Evolutionary conservation across 1,140 invertebrate species (phyloP).

Genomic region (Leptestheria dahalacensis): DNA sequence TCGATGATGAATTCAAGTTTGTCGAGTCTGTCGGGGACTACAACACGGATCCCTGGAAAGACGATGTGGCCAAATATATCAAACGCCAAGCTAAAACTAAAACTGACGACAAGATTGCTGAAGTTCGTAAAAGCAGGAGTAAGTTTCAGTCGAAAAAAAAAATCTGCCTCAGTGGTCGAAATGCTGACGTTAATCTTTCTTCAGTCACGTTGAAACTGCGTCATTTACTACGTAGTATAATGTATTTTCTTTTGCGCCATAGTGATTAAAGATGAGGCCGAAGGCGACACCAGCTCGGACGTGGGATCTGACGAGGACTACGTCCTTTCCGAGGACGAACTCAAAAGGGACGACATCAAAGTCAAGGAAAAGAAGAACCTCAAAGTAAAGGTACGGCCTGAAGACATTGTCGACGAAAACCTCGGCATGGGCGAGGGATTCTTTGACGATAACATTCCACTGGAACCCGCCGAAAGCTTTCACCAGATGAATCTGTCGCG

Average conservation of each 20-base stretch:
- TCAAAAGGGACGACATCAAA: slow-evolving; percentile 23
- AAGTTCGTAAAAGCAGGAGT: slow-evolving; percentile 35
- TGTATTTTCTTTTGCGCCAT: slow-evolving; percentile 1
- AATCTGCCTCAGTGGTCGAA: too few species aligned
- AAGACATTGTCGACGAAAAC: slow-evolving; percentile 41
- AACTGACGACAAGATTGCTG: slow-evolving; percentile 70
- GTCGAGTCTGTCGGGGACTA: slow-evolving; percentile 52
- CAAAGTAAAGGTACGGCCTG: slow-evolving; percentile 24
- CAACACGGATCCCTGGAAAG: slow-evolving; percentile 60
- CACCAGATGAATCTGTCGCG: slow-evolving; percentile 86
- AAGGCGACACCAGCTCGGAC: slow-evolving; percentile 17
- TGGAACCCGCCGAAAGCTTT: slow-evolving; percentile 58
- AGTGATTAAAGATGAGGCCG: slow-evolving; percentile 16
- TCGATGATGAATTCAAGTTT: slow-evolving; percentile 59
- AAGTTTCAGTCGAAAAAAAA: slow-evolving; percentile 19
- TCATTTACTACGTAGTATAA: background rate
- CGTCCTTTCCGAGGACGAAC: slow-evolving; percentile 22
- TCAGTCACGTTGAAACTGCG: background rate
- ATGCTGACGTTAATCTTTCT: too few species aligned
- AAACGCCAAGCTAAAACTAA: slow-evolving; percentile 62
- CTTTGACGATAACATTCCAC: slow-evolving; percentile 49
- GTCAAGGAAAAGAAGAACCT: slow-evolving; percentile 31
- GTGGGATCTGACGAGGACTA: slow-evolving; percentile 19
- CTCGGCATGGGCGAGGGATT: slow-evolving; percentile 27
- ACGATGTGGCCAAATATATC: slow-evolving; percentile 65